Base-by-base conservation (phyloP, 2,113 vertebrate genomes). In the Syrrhaptes paradoxus region DNA sequence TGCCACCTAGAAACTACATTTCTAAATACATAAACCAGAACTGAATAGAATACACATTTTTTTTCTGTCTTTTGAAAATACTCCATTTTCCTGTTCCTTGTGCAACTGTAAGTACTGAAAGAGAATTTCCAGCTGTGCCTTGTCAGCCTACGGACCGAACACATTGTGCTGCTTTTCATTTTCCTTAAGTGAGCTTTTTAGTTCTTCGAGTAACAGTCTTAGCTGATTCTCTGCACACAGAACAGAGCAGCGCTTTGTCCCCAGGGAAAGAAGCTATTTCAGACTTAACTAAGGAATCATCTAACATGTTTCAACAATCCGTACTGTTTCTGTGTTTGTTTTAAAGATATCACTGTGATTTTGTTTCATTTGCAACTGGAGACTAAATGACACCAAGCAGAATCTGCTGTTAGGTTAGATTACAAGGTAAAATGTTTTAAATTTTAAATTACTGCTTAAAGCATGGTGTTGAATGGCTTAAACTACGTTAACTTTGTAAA, bases 41-140 rank as follows among this genome's bases (percentile, higher is more conserved):
- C 25, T 2, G 71, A 93, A 84, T 34, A 85, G 91, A 93, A 63
- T 3, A 84, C 92, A 95, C 90, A 79, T 87, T 98, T 96, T 87
- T 87, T 93, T 76, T 81, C 28, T 62, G 89, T 85, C 80, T 73
- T 95, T 75, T 86, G 95, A 93, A 96, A 97, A 95, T 84, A 85
- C 77, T 82, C 80, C 29, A 59, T 57, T 93, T 94, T 90, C 84
- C 75, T 72, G 61, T 65, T 96, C 89, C 97, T 95, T 92, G 46
- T 91, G 87, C 32, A 87, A 18, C 54, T 70, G 34, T 26, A 87
- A 95, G 75, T 13, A 55, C 43, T 87, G 93, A 71, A 57, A 74
- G 85, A 84, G 76, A 96, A 84, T 96, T 96, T 98, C 98, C 98
- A 98, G 98, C 97, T 98, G 98, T 97, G 97, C 98, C 98, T 98